Percentiles rank a stretch among this genome's conserved stretches.
phyloP scores from a whole-genome alignment of 2,888 invertebrate genomes.

The Biston betularia region DNA sequence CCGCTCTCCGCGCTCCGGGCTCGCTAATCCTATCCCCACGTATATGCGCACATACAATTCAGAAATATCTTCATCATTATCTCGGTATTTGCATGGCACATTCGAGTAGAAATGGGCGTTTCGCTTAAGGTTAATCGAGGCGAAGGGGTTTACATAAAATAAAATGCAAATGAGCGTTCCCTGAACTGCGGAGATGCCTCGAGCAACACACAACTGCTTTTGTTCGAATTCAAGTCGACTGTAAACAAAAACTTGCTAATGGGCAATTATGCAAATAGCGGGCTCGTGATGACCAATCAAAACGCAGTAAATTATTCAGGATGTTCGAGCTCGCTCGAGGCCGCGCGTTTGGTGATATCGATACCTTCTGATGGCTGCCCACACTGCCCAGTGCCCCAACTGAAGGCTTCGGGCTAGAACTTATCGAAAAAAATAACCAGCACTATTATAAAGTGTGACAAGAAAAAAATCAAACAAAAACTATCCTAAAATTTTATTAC shows the following conservation, averaged over 20 bases:
- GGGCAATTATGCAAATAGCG: slow-evolving; percentile 78
- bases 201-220: slow-evolving; percentile 56
- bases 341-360: slow-evolving; percentile 49
- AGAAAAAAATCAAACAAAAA: too few species aligned
- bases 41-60: slow-evolving; percentile 41
- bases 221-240: slow-evolving; percentile 61
- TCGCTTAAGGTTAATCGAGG: slow-evolving; percentile 54
- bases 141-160: slow-evolving; percentile 59
- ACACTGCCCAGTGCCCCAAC: slow-evolving; percentile 3
- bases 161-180: slow-evolving; percentile 59
- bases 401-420: neutral
- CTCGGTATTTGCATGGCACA: slow-evolving; percentile 41
- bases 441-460: neutral
- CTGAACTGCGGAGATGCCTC: slow-evolving; percentile 54
- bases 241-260: slow-evolving; percentile 81
- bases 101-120: slow-evolving; percentile 40
- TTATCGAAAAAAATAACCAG: neutral
- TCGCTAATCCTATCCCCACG: slow-evolving; percentile 58
- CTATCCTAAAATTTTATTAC: too few species aligned
- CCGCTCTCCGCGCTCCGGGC: slow-evolving; percentile 50
- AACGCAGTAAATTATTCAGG: slow-evolving; percentile 79
- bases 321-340: slow-evolving; percentile 61
- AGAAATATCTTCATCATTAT: slow-evolving; percentile 46
- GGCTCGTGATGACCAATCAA: slow-evolving; percentile 76
- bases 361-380: slow-evolving; percentile 34